phyloP scores from a whole-genome alignment of 1,140 invertebrate genomes.

The Euschistus heros region DNA sequence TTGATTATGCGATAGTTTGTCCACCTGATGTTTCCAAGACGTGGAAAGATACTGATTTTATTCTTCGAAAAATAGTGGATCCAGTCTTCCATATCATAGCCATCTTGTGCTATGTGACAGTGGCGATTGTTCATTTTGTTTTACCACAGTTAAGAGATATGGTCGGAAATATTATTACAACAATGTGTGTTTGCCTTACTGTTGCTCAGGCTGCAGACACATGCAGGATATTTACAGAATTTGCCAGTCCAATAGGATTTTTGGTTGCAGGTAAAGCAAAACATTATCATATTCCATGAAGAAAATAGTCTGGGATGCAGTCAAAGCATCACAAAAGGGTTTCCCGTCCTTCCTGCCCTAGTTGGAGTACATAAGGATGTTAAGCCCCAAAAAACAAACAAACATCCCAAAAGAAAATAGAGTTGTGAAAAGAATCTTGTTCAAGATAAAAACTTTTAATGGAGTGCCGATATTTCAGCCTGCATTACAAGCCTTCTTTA shows the following conservation, averaged over 20 bases:
- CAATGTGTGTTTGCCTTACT: slow-evolving; percentile 62
- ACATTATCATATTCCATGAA: neutral
- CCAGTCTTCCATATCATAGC: slow-evolving; percentile 60
- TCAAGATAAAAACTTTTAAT: too few relatives aligned
- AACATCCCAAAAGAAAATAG: too few relatives aligned
- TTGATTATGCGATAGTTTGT: slow-evolving; percentile 61
- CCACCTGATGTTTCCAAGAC: slow-evolving; percentile 50
- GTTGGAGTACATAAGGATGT: too few relatives aligned
- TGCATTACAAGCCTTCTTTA: too few relatives aligned
- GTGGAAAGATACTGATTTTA: slow-evolving; percentile 59
- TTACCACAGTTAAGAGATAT: slow-evolving; percentile 70
- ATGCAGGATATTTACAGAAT: slow-evolving; percentile 66
- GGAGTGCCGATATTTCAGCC: too few relatives aligned
- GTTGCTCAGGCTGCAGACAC: slow-evolving; percentile 61
- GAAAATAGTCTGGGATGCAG: neutral
- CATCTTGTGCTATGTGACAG: slow-evolving; percentile 55
- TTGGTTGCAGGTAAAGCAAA: slow-evolving; percentile 53
- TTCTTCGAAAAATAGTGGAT: slow-evolving; percentile 61
- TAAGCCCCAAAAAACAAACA: too few relatives aligned
- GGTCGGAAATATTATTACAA: slow-evolving; percentile 71
- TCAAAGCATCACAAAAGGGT: neutral
- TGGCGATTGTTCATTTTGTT: slow-evolving; percentile 71
- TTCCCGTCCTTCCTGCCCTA: too few relatives aligned
- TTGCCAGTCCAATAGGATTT: slow-evolving; percentile 64
- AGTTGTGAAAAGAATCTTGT: too few relatives aligned